A percentile compares a stretch with the other conserved stretches of the same genome.
Evolutionary conservation across 2,113 vertebrate species (phyloP).

Genomic region (Phyllopteryx taeniolatus): DNA sequence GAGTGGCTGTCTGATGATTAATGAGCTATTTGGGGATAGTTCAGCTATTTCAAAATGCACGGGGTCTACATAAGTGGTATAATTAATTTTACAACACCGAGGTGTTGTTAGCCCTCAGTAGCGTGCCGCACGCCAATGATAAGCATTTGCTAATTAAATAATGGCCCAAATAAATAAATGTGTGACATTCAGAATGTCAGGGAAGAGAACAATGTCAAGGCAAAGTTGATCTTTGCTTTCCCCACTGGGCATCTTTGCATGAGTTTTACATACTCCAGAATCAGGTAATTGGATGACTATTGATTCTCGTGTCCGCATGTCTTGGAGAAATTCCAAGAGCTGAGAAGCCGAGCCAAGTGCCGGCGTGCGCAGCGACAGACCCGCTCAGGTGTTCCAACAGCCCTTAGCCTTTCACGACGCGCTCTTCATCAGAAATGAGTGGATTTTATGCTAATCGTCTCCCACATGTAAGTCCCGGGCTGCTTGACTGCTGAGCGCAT

Average conservation of each 20-base stretch:
- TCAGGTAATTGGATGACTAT: constrained; percentile 48
- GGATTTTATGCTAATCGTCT: constrained; percentile 63
- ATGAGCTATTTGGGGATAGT: constrained; percentile 82
- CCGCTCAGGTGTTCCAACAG: constrained; percentile 21
- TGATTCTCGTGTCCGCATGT: constrained; percentile 42
- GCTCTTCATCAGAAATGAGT: constrained; percentile 43
- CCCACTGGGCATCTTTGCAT: constrained; percentile 39
- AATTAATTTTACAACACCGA: constrained; percentile 86
- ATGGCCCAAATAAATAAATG: constrained; percentile 42
- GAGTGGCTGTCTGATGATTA: constrained; percentile 82
- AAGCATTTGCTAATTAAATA: constrained; percentile 83
- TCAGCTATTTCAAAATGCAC: constrained; percentile 77
- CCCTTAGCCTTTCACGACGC: constrained; percentile 32
- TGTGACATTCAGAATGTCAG: constrained; percentile 69
- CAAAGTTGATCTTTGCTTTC: constrained; percentile 10
- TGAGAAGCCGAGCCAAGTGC: constrained; percentile 11
- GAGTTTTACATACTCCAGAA: constrained; percentile 55
- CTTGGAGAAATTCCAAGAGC: constrained; percentile 16
- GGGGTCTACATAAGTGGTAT: constrained; percentile 73
- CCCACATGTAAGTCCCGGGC: constrained; percentile 49
- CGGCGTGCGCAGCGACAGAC: constrained; percentile 1
- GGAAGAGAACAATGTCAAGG: constrained; percentile 41
- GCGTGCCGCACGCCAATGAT: constrained; percentile 69
- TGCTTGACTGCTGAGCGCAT: background rate
- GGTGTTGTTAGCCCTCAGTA: constrained; percentile 75